These are phyloP conservation scores for Rhynchophorus ferrugineus DNA, from an alignment of 1,140 invertebrate species.

Conservation along the genomic window DNA sequence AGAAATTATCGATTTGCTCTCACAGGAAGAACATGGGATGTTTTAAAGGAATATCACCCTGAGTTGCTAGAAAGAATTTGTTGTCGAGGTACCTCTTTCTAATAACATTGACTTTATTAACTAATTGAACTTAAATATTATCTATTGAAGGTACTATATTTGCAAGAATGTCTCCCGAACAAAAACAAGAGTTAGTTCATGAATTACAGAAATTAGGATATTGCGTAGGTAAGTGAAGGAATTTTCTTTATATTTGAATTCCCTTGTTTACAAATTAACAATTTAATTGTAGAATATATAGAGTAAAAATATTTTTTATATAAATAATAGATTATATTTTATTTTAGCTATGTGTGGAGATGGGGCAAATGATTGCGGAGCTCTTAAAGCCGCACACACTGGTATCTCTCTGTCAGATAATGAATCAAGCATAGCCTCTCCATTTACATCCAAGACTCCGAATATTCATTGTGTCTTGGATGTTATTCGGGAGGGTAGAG, in stretches of 20 bases:
- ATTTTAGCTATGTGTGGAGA: conserved; percentile 88
- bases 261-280: neutral
- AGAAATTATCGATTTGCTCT: conserved; percentile 64
- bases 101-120: neutral
- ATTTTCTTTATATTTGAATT: neutral
- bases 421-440: conserved; percentile 92
- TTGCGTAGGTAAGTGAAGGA: conserved; percentile 65
- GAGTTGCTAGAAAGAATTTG: conserved; percentile 65
- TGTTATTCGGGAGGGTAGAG: conserved; percentile 88
- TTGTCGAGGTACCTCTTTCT: conserved; percentile 46
- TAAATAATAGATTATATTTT: conserved; percentile 5
- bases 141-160: conserved; percentile 85
- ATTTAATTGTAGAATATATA: too few species aligned
- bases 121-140: too few species aligned
- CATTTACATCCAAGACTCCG: conserved; percentile 85
- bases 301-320: conserved; percentile 1
- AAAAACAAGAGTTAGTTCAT: conserved; percentile 90
- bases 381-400: conserved; percentile 89
- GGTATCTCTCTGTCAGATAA: conserved; percentile 94
- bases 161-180: conserved; percentile 94
- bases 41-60: conserved; percentile 67
- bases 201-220: conserved; percentile 77
- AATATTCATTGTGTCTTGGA: conserved; percentile 88
- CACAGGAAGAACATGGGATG: conserved; percentile 69
- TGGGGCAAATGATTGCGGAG: conserved; percentile 95